These are phyloP conservation scores for Phalera bucephala DNA, from an alignment of 2,888 invertebrate genomes.

Conservation along the genomic window DNA sequence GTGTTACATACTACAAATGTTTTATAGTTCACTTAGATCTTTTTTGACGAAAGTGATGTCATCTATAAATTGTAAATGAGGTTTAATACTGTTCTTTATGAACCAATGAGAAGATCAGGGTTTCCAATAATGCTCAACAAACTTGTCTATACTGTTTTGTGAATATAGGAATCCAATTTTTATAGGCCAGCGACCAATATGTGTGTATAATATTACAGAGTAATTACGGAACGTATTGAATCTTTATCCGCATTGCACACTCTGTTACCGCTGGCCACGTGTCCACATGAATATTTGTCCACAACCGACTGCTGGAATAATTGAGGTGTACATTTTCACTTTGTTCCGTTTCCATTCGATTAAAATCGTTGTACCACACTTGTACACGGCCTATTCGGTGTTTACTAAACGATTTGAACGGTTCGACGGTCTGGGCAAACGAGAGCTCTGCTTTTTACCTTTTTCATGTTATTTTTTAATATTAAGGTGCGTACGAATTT, in stretches of 20 bases:
- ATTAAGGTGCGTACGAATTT: conserved; percentile 19
- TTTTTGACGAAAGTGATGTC: too few species aligned
- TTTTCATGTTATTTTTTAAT: conserved; percentile 34
- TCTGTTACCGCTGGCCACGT: conserved; percentile 49
- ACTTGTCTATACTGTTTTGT: too few species aligned
- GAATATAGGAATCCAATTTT: too few species aligned
- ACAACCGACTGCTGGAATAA: conserved; percentile 74
- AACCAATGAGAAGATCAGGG: too few species aligned
- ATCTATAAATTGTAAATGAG: too few species aligned
- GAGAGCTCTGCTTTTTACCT: conserved; percentile 48
- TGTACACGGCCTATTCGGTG: conserved; percentile 78
- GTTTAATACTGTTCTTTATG: too few species aligned
- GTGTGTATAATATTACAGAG: conserved; percentile 26
- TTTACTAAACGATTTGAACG: conserved; percentile 82
- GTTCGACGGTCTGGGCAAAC: conserved; percentile 70
- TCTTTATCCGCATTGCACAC: conserved; percentile 39
- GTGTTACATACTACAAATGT: too few species aligned
- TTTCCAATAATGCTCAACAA: too few species aligned
- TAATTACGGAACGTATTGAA: conserved; percentile 28
- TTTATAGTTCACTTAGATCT: too few species aligned
- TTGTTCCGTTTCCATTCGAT: conserved; percentile 83
- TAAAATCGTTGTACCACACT: conserved; percentile 80
- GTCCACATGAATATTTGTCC: conserved; percentile 74
- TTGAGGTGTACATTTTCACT: conserved; percentile 83
- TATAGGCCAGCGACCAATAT: too few species aligned